phyloP scores from a whole-genome alignment of 2,113 vertebrate species.

The Polyodon spathula region DNA sequence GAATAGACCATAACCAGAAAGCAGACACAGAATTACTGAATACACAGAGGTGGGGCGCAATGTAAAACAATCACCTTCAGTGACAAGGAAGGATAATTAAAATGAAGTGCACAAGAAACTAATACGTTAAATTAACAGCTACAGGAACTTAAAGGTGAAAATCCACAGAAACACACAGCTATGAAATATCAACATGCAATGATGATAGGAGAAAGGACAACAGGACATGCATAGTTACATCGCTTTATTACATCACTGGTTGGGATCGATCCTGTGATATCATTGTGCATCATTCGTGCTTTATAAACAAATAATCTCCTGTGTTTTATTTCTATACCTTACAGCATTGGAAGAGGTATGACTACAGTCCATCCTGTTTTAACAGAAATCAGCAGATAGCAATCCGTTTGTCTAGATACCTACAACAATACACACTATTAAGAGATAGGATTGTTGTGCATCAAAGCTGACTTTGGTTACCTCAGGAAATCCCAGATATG shows the following conservation, averaged over 20 bases:
- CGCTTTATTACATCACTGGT: background rate
- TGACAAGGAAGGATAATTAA: too few relatives aligned
- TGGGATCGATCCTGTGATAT: background rate
- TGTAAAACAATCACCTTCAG: too few relatives aligned
- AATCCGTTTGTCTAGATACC: slow-evolving; percentile 5
- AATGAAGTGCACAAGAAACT: too few relatives aligned
- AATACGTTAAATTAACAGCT: too few relatives aligned
- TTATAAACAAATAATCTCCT: background rate
- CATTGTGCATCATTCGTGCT: background rate
- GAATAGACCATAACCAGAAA: background rate
- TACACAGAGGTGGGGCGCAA: too few relatives aligned
- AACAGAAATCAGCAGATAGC: background rate
- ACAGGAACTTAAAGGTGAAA: too few relatives aligned
- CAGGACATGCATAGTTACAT: background rate
- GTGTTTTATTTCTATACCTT: slow-evolving; percentile 1
- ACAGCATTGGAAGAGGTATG: slow-evolving; percentile 1
- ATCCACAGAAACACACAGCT: too few relatives aligned
- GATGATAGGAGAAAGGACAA: background rate
- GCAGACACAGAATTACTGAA: too few relatives aligned
- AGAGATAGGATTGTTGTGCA: too few relatives aligned
- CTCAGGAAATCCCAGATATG: too few relatives aligned
- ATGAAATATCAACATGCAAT: background rate
- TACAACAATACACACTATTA: too few relatives aligned
- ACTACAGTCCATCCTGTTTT: slow-evolving; percentile 2
- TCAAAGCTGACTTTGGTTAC: too few relatives aligned